Evolutionary conservation across 2,888 invertebrate genomes (phyloP).

Genomic region (Meiosimyza platycephala): DNA sequence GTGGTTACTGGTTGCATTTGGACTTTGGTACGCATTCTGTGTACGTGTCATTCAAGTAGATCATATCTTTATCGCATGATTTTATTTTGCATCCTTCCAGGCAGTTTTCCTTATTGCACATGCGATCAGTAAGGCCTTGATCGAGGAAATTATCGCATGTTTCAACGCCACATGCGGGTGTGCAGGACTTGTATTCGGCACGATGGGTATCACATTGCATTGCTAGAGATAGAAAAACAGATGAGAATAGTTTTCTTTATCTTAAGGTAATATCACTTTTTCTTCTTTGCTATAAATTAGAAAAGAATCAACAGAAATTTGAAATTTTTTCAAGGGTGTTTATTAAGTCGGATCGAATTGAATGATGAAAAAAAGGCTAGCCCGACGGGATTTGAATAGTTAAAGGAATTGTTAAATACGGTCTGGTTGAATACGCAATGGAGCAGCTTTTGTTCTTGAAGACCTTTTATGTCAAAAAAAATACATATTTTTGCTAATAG

Average conservation of each 20-base stretch:
- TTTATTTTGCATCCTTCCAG: conserved; percentile 86
- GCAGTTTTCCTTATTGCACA: conserved; percentile 80
- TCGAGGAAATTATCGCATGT: conserved; percentile 85
- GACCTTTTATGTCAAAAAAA: no score
- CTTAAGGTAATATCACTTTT: no score
- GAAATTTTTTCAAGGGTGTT: no score
- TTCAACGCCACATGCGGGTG: conserved; percentile 83
- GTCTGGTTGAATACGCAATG: no score
- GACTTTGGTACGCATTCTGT: conserved; percentile 80
- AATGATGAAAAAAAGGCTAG: no score
- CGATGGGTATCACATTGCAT: conserved; percentile 90
- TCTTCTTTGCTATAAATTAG: no score
- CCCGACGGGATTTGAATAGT: no score
- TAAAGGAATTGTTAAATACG: no score
- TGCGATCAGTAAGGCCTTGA: conserved; percentile 72
- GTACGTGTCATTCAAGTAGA: conserved; percentile 77
- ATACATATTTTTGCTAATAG: no score
- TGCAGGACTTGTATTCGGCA: conserved; percentile 82
- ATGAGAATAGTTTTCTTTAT: background rate
- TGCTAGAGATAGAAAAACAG: conserved; percentile 68
- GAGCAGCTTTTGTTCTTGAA: no score
- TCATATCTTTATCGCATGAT: conserved; percentile 78
- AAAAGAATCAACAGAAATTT: no score
- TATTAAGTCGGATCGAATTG: no score
- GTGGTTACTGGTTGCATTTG: conserved; percentile 71